Evolutionary conservation across 2,888 invertebrate genomes (phyloP), one percentile per base, ranked within the genome.

Genomic region (Melieria omissa): DNA sequence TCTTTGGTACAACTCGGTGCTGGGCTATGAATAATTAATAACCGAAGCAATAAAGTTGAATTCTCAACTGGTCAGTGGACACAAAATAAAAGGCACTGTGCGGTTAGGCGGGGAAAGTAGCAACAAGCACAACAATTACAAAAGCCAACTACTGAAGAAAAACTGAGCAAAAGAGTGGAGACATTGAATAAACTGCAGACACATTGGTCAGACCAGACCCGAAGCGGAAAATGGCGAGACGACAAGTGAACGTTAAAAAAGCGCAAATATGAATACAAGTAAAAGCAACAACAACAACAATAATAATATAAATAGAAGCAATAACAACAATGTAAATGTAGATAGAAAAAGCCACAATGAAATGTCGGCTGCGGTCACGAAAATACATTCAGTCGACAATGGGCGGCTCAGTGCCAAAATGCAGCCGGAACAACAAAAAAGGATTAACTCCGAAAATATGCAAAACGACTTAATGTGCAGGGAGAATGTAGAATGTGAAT

Each of bases 21-120:
- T 57, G 64, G 71, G 55, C 72, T 75, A 73, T 77, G 73, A 77
- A 77, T 77, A 75, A 77, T 77, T 75, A 77, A 77, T 76, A 74
- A 75, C 71, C 73, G 72, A 78, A 75, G 76, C 75, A 78, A 76
- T 78, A 75, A 75, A 78, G 75, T 76, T 76, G 75, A 77, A 78
- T 75, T 71, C 71, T 71, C 72, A 73, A 74, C 68, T 73, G 78
- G 75, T 71, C 75, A 71, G 58, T 71, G 71, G 69, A 68, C 74
- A 74, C 64, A 73, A 74, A 74, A 71, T 65, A 65, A 70, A 65
- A 65, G 52, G 12, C 73, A 69, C 71, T 65, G 68, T 68, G 70
- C 70, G 67, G 72, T 60, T 71, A 73, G 61, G 70, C 42, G 7
- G 65, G 65, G 64, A 67, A 29, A 29, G 29, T 29, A 29, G 29